These are phyloP conservation scores for Marmota flaviventris DNA, from an alignment of 2,113 vertebrate species.

Conservation along the genomic window DNA sequence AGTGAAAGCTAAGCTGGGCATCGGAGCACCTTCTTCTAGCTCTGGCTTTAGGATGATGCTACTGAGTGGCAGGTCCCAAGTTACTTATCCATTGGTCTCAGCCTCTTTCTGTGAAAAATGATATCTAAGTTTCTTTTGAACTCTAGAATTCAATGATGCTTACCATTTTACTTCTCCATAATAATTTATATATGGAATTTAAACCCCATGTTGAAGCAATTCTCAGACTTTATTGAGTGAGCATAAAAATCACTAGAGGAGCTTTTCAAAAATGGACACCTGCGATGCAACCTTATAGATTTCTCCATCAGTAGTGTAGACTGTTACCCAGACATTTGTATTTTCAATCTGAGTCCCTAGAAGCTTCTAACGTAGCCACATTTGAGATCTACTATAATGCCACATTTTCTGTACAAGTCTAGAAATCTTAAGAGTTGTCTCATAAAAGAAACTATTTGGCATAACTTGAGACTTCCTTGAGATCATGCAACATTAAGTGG, in stretches of 20 bases:
- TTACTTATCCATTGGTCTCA: not conserved
- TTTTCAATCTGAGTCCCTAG: not conserved
- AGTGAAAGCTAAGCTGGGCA: not conserved
- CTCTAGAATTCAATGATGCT: not conserved
- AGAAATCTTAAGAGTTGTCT: not conserved
- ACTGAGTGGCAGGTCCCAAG: not conserved
- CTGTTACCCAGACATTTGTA: not conserved
- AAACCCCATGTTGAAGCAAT: not conserved
- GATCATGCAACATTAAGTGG: not conserved
- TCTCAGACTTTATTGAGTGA: not conserved
- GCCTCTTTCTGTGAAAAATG: conserved; percentile 2
- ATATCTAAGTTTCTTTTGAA: not conserved
- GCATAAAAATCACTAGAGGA: not conserved
- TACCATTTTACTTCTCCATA: not conserved
- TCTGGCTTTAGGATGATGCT: not conserved
- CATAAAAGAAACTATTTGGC: not conserved
- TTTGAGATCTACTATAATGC: not conserved
- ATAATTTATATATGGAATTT: not conserved
- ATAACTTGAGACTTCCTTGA: not conserved
- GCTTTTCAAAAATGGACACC: not conserved
- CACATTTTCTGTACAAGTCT: not conserved
- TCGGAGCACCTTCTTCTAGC: not conserved
- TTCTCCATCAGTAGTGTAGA: not conserved
- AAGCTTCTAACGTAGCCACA: not conserved
- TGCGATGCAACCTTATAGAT: not conserved